Conservation (phyloP, 2,888 invertebrate species). For the Diarsia rubi region DNA sequence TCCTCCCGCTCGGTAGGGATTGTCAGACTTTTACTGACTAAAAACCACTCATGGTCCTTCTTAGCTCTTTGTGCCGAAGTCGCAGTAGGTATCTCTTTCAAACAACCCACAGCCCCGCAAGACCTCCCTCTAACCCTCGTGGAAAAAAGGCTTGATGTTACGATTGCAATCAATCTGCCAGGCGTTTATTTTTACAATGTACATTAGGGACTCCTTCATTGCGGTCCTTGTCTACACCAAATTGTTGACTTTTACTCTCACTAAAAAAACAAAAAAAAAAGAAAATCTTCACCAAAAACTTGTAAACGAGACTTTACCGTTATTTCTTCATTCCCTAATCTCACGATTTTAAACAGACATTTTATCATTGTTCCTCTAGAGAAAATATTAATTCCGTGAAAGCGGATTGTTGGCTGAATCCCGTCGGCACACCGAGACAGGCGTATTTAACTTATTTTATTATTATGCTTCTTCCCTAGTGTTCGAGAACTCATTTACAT, state of each 20-base stretch:
- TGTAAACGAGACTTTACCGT: background rate
- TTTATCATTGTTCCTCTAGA: slow-evolving; percentile 53
- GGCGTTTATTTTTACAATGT: background rate
- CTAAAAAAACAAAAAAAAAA: background rate
- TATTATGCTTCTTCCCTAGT: slow-evolving; percentile 43
- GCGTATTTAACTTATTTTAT: slow-evolving; percentile 59
- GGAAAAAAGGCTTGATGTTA: too few relatives aligned
- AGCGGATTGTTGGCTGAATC: slow-evolving; percentile 60
- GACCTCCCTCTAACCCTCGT: too few relatives aligned
- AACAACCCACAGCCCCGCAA: too few relatives aligned
- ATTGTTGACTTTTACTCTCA: background rate
- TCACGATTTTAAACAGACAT: slow-evolving; percentile 27
- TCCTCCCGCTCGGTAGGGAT: too few relatives aligned
- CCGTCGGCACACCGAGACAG: slow-evolving; percentile 39
- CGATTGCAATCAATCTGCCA: background rate
- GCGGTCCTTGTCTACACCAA: background rate
- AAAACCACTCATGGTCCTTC: too few relatives aligned
- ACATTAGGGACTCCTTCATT: background rate
- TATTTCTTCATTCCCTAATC: slow-evolving; percentile 25
- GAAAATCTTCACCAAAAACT: background rate
- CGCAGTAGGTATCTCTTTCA: too few relatives aligned
- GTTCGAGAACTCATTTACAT: slow-evolving; percentile 57
- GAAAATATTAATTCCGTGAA: slow-evolving; percentile 61
- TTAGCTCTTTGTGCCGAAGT: too few relatives aligned
- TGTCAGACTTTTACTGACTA: too few relatives aligned